Base-by-base conservation (phyloP, 2,888 invertebrate genomes). In the Timandra comae region DNA sequence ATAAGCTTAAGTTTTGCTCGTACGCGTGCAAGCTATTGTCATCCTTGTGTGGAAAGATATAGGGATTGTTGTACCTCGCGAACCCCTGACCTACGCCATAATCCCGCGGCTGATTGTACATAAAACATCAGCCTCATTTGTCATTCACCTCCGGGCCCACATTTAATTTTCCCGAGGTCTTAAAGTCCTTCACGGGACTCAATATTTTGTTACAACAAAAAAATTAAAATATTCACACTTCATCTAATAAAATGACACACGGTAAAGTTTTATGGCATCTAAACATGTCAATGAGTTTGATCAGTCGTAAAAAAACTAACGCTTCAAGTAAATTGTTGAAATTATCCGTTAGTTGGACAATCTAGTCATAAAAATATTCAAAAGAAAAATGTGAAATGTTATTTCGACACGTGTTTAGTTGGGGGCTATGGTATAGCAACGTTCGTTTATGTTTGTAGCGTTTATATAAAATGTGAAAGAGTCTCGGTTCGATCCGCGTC, bases 81-180 rank as follows among this genome's bases (percentile, higher is more conserved):
- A 11, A 30, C 35, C 27, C 20, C 7, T 32, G 30, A 32, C 32
- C 42, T 39, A 43, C 34, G 49, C 41, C 46, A 46, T 49, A 46
- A 46, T 43, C 42, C 44, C 34, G 41, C 36, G 39, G 46, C 37
- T 44, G 49, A 49, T 46, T 46, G 49, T 46, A 43, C 43, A 52
- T 49, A 46, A 52, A 48, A 52, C 55, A 49, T 55, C 48, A 49
- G 33, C 32, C 58, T 66, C 63, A 58, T 67, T 66, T 64, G 66
- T 60, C 63, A 62, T 65, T 64, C 62, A 60, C 56, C 56, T 60
- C 54, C 30, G 44, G 43, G 52, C 52, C 53, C 55, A 56, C 59
- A 59, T 69, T 64, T 64, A 62, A 67, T 66, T 62, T 66, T 54
- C 53, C 46, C 45, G 46, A 43, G 56, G 58, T 43, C 32, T 33